These are phyloP conservation scores for Hyles vespertilio DNA, from an alignment of 1,140 invertebrate species.

Conservation along the genomic window DNA sequence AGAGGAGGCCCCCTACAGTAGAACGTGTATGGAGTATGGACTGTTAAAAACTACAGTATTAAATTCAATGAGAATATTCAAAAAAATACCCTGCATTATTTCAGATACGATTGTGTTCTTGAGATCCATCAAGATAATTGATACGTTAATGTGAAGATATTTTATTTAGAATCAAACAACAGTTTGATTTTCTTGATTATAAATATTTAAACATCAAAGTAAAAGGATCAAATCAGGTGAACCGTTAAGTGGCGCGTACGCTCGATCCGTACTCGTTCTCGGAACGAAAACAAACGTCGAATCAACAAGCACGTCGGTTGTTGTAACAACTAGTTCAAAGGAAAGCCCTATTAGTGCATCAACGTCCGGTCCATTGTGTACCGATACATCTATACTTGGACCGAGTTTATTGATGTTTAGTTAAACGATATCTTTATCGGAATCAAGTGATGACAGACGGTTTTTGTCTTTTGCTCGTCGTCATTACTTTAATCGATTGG, in stretches of 20 bases:
- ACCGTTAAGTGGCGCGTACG: slow-evolving; percentile 4
- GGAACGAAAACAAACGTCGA: slow-evolving; percentile 27
- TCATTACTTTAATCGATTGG: too few species aligned
- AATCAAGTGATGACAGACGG: neutral
- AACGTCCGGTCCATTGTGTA: slow-evolving; percentile 53
- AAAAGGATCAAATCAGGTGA: too few species aligned
- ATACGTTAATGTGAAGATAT: too few species aligned
- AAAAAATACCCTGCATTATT: too few species aligned
- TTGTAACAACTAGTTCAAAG: slow-evolving; percentile 56
- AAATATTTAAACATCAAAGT: slow-evolving; percentile 1
- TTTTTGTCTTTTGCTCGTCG: too few species aligned
- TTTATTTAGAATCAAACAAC: too few species aligned
- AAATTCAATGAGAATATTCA: too few species aligned
- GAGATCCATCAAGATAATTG: too few species aligned
- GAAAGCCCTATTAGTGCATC: slow-evolving; percentile 54
- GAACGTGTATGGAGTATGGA: too few species aligned
- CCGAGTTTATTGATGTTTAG: slow-evolving; percentile 7
- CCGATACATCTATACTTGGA: slow-evolving; percentile 33
- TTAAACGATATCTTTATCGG: neutral
- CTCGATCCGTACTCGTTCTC: slow-evolving; percentile 18
- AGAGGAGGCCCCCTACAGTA: too few species aligned
- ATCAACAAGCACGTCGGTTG: slow-evolving; percentile 45
- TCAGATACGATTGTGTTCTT: too few species aligned
- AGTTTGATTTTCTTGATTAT: neutral
- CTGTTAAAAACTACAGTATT: too few species aligned